Conservation (phyloP, 2,797 vertebrate species). For the Coranthus polyacanthus region DNA sequence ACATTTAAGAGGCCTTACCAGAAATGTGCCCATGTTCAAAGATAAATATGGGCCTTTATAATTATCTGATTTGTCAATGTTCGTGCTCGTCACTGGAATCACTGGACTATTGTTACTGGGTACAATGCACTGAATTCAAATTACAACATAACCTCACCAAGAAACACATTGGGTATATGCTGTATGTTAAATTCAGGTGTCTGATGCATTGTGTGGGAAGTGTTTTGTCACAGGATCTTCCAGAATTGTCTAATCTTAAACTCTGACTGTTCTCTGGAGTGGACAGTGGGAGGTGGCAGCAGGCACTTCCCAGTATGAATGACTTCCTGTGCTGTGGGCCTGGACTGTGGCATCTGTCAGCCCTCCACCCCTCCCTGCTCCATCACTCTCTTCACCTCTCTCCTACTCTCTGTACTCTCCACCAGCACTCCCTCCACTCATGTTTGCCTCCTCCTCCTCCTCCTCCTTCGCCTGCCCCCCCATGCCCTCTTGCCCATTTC, state of each 20-base stretch:
- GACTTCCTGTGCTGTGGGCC: conserved; percentile 84
- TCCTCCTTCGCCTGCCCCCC: conserved; percentile 15
- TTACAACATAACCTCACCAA: no score
- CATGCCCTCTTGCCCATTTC: conserved; percentile 74
- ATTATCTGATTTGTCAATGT: no score
- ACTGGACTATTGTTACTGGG: no score
- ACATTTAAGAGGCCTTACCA: no score
- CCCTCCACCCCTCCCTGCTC: conserved; percentile 35
- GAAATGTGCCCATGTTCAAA: no score
- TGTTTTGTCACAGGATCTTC: conserved; percentile 31
- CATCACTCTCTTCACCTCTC: conserved; percentile 36
- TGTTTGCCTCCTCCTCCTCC: conserved; percentile 15
- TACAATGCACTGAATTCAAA: neutral
- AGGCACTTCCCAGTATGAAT: conserved; percentile 80
- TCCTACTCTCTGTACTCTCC: conserved; percentile 24
- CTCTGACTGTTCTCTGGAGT: conserved; percentile 52
- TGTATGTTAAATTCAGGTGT: conserved; percentile 4
- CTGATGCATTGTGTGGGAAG: conserved; percentile 14
- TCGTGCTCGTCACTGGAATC: no score
- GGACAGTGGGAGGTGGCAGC: conserved; percentile 70
- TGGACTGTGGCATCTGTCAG: conserved; percentile 86
- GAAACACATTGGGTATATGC: neutral
- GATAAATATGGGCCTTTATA: no score
- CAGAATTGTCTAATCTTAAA: conserved; percentile 47
- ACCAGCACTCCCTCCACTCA: conserved; percentile 33